These are phyloP conservation scores for Trachymyrmex cornetzi DNA, from an alignment of 1,140 invertebrate genomes.

Conservation along the genomic window DNA sequence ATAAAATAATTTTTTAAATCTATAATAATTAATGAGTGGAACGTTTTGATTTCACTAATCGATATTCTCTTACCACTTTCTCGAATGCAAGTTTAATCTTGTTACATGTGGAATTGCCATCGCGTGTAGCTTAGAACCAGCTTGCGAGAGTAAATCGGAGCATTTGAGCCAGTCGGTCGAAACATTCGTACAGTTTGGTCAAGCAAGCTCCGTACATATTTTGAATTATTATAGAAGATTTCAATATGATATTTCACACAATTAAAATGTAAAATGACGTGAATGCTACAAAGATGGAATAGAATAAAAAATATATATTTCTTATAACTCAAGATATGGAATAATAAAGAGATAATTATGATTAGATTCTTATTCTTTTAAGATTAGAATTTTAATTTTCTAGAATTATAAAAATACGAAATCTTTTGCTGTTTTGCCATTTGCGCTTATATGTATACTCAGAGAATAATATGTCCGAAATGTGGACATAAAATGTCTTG, in stretches of 20 bases:
- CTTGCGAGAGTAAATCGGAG: constrained; percentile 66
- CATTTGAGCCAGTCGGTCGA: constrained; percentile 52
- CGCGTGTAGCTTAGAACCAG: constrained; percentile 34
- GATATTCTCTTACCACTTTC: constrained; percentile 12
- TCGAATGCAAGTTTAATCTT: constrained; percentile 60
- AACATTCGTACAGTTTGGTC: constrained; percentile 8
- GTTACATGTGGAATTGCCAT: constrained; percentile 48
- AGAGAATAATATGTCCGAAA: too few relatives aligned
- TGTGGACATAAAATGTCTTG: too few relatives aligned
- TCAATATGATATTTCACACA: neutral
- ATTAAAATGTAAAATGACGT: neutral
- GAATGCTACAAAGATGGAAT: neutral
- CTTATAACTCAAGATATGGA: neutral
- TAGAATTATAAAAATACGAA: neutral
- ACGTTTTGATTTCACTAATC: neutral
- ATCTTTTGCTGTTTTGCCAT: neutral
- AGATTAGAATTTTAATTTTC: neutral
- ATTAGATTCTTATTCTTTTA: neutral
- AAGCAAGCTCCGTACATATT: constrained; percentile 57
- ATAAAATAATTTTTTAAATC: neutral
- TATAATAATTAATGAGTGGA: neutral
- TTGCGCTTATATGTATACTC: neutral
- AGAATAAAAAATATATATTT: neutral
- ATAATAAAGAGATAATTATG: neutral
- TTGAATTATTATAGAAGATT: constrained; percentile 5